A percentile compares a stretch with the other conserved stretches of the same genome.
Evolutionary conservation across 2,113 vertebrate genomes (phyloP).

Genomic region (Chaetorhynchus papuensis): DNA sequence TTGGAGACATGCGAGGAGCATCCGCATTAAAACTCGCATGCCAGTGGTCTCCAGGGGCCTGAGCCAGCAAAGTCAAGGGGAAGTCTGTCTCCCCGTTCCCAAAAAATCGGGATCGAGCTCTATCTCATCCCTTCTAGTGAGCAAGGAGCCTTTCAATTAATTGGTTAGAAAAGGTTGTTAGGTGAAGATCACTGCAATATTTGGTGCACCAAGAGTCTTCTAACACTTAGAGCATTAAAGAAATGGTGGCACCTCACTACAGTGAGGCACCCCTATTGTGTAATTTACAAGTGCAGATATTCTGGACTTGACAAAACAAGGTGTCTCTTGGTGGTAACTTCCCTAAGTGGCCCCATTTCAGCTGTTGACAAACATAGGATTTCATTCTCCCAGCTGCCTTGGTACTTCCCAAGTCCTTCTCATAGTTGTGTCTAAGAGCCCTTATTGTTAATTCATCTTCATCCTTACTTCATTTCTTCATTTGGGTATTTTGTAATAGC

Average conservation of each 20-base stretch:
- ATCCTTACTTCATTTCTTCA: not conserved
- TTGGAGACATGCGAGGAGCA: accelerated
- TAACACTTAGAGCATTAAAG: not conserved
- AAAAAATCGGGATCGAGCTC: not conserved
- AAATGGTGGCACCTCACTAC: not conserved
- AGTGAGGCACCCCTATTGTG: not conserved
- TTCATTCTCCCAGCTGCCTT: not conserved
- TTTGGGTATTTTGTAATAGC: not conserved
- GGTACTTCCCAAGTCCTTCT: not conserved
- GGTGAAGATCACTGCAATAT: not conserved
- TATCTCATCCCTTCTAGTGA: not conserved
- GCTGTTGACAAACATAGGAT: not conserved
- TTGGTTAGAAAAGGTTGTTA: not conserved
- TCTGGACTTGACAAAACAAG: not conserved
- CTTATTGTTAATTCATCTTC: not conserved
- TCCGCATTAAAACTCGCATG: accelerated
- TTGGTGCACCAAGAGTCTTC: not conserved
- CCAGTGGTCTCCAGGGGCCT: not conserved
- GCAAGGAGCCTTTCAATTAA: not conserved
- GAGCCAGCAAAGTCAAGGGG: not conserved
- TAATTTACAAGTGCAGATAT: not conserved
- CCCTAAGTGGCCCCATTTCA: not conserved
- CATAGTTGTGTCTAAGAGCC: not conserved
- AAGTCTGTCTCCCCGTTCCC: not conserved
- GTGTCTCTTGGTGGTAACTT: not conserved